Conservation (phyloP, 2,797 vertebrate genomes). For the Rhabdophis nuchalis region DNA sequence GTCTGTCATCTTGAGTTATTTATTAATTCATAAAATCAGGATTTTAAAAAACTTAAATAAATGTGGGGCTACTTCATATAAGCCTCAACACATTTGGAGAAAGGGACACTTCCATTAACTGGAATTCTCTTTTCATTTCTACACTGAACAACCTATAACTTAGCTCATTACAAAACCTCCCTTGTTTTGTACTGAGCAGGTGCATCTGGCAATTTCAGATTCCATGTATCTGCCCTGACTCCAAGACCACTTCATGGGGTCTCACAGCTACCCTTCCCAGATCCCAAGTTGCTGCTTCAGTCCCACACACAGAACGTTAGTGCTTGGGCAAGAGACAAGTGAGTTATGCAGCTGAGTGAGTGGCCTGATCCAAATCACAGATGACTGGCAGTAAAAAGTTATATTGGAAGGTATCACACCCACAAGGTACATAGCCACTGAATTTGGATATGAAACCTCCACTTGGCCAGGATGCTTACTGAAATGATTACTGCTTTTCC, state of each 20-base stretch:
- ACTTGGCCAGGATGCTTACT: not conserved
- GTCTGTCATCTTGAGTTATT: not conserved
- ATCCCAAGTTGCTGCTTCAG: not conserved
- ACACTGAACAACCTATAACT: not conserved
- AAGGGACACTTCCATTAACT: not conserved
- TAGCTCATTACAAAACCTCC: too few relatives aligned
- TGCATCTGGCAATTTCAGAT: not conserved
- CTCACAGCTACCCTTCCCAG: too few relatives aligned
- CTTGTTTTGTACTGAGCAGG: not conserved
- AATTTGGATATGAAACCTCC: not conserved
- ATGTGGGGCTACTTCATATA: not conserved
- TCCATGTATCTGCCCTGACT: not conserved
- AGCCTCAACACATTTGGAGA: not conserved
- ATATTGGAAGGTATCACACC: not conserved
- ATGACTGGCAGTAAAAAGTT: not conserved
- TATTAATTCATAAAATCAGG: not conserved
- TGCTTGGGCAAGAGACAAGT: not conserved
- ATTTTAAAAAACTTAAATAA: not conserved
- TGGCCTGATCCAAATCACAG: not conserved
- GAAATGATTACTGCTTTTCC: not conserved
- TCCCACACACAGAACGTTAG: not conserved
- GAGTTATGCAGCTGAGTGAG: not conserved
- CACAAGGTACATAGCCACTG: not conserved
- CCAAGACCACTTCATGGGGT: not conserved
- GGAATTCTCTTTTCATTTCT: not conserved